phyloP scores from a whole-genome alignment of 2,113 vertebrate genomes.

The Chaenocephalus aceratus region DNA sequence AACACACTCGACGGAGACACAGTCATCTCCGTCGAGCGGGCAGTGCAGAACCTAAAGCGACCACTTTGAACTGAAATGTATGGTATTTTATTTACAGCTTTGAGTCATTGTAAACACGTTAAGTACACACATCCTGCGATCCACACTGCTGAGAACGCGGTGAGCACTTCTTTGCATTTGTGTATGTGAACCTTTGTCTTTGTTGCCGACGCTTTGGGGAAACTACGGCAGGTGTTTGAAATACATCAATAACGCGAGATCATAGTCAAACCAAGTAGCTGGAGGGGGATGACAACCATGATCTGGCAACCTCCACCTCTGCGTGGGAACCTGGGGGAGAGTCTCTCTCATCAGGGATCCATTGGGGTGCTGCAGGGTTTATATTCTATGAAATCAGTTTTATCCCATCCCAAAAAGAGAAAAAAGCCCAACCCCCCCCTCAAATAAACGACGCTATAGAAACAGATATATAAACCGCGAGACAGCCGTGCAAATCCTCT shows the following conservation, averaged over 20 bases:
- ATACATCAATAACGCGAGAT: constrained; percentile 69
- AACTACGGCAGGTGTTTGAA: constrained; percentile 71
- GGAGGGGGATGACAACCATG: constrained; percentile 63
- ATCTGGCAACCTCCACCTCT: constrained; percentile 66
- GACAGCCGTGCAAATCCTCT: constrained; percentile 66
- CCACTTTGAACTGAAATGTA: constrained; percentile 5
- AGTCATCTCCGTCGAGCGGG: neutral
- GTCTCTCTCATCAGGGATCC: constrained; percentile 66
- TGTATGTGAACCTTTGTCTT: constrained; percentile 44
- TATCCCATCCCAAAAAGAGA: constrained; percentile 9
- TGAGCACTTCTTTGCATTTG: constrained; percentile 39
- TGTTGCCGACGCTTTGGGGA: constrained; percentile 60
- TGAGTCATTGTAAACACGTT: constrained; percentile 1
- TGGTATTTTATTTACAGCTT: constrained; percentile 25
- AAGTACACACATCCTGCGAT: constrained; percentile 10
- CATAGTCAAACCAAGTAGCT: constrained; percentile 72
- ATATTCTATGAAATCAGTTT: constrained; percentile 58
- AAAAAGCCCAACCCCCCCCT: neutral
- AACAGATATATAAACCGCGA: constrained; percentile 67
- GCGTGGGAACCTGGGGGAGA: constrained; percentile 63
- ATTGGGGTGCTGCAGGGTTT: constrained; percentile 57
- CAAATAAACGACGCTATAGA: constrained; percentile 65
- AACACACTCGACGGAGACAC: constrained; percentile 9
- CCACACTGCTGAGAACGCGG: constrained; percentile 32
- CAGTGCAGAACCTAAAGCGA: constrained; percentile 13